Base-by-base conservation (phyloP, 2,797 vertebrate genomes). In the Acanthiza pusilla region DNA sequence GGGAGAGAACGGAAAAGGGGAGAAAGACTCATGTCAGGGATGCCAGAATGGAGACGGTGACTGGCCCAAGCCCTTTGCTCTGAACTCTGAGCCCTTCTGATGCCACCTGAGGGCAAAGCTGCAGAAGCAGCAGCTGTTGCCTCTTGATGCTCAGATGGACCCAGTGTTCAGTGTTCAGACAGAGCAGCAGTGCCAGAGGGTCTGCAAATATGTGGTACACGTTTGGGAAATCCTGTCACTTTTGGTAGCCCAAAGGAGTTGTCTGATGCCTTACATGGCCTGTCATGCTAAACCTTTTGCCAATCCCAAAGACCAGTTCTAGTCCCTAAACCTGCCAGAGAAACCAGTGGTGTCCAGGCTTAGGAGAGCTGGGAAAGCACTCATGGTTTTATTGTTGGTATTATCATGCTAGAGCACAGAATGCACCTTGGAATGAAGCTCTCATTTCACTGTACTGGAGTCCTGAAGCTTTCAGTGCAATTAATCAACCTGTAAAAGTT, bases 181-280 rank as follows among this genome's bases (percentile, higher is more conserved):
- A 73, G 38, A 54, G 27, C 36, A 85, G 65, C 83, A 66, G 36
- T 30, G n/a, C 53, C 57, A 60, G 57, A 71, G 42, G 51, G 9
- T 26, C 68, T 67, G 45, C 27, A 63, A 51, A 60, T n/a, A 58
- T 0, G 0, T 30, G 45, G 13, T 43, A 1, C 38, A 6, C 36
- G 45, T 63, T 80, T 48, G 47, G 47, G 19, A 87, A 91, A 81
- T 61, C 20, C 45, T 58, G 40, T 32, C 3, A 1, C 7, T 76
- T 62, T 72, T 61, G 40, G 16, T 62, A 57, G 72, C 34, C 29
- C 54, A 54, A 23, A 90, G 53, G 20, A 63, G 8, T 48, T 9
- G 4, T 47, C 58, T 34, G 23, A 29, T 61, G 17, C 13, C 32
- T 61, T 42, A 30, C 40, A 27, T 6, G 27, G 19, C 18, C 53